A percentile compares a stretch with the other conserved stretches of the same genome.
Evolutionary conservation across 2,888 invertebrate species (phyloP).

Genomic region (Ennomos fuscantarius): DNA sequence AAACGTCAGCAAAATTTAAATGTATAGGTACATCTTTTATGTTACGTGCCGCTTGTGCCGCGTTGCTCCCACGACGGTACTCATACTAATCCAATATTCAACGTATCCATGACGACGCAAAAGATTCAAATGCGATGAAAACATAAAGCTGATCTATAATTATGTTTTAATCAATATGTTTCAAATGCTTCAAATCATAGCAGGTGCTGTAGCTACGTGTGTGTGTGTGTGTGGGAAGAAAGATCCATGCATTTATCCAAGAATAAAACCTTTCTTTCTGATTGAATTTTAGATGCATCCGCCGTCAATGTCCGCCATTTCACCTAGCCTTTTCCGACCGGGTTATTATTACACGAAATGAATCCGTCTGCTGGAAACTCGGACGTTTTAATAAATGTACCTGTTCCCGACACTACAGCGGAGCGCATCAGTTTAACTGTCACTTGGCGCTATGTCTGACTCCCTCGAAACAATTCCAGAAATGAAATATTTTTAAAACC

Average conservation of each 20-base stretch:
- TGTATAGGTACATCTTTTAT: too few relatives aligned
- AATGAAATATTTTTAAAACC: conserved; percentile 81
- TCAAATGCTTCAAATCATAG: too few relatives aligned
- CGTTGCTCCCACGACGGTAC: too few relatives aligned
- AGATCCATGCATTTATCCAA: not conserved
- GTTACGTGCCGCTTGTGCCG: too few relatives aligned
- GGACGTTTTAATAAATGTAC: conserved; percentile 74
- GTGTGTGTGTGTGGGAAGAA: not conserved
- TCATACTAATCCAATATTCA: too few relatives aligned
- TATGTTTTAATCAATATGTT: too few relatives aligned
- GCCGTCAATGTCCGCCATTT: conserved; percentile 18
- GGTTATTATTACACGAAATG: conserved; percentile 41
- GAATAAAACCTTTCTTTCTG: conserved; percentile 21
- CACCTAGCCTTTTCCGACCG: conserved; percentile 16
- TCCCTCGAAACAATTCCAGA: conserved; percentile 72
- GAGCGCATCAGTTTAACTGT: conserved; percentile 77
- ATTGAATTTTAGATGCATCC: conserved; percentile 23
- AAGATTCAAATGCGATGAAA: too few relatives aligned
- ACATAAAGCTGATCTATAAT: too few relatives aligned
- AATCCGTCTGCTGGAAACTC: conserved; percentile 53
- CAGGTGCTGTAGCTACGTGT: too few relatives aligned
- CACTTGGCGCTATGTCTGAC: conserved; percentile 77
- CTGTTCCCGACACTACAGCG: conserved; percentile 55
- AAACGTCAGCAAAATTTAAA: too few relatives aligned
- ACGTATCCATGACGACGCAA: too few relatives aligned